Evolutionary conservation across 2,888 invertebrate species (phyloP).

Genomic region (Lymantria dispar): DNA sequence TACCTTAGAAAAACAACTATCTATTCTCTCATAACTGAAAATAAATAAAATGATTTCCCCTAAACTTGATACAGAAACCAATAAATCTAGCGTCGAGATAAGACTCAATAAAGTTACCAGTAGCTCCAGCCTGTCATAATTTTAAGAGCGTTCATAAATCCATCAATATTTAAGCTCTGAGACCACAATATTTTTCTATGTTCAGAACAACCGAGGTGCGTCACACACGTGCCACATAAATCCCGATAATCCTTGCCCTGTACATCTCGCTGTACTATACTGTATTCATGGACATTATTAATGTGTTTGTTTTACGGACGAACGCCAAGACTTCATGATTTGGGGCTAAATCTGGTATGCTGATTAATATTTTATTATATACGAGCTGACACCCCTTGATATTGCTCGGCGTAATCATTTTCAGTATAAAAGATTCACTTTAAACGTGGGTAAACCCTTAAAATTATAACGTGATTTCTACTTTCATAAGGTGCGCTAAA

Average conservation of each 20-base stretch:
- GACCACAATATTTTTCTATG: conserved; percentile 74
- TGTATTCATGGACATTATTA: conserved; percentile 67
- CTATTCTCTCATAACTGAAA: conserved; percentile 42
- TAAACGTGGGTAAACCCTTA: neutral
- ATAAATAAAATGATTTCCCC: conserved; percentile 55
- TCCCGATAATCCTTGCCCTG: conserved; percentile 70
- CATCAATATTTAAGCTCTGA: conserved; percentile 78
- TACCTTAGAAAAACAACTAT: conserved; percentile 17
- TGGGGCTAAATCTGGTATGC: conserved; percentile 52
- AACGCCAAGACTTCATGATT: conserved; percentile 68
- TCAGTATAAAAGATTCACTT: neutral
- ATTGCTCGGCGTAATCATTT: neutral
- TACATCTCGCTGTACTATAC: conserved; percentile 57
- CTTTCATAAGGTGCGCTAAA: no score
- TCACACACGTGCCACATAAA: conserved; percentile 74
- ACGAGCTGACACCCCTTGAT: neutral
- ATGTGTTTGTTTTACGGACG: conserved; percentile 66
- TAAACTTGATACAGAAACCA: conserved; percentile 57
- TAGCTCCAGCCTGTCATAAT: conserved; percentile 70
- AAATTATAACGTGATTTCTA: no score
- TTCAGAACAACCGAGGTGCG: conserved; percentile 58
- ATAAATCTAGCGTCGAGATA: conserved; percentile 69
- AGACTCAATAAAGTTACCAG: conserved; percentile 73
- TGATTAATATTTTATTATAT: neutral
- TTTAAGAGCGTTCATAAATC: conserved; percentile 79